These are phyloP conservation scores for Plagodis pulveraria DNA, from an alignment of 2,888 invertebrate genomes.

Conservation along the genomic window DNA sequence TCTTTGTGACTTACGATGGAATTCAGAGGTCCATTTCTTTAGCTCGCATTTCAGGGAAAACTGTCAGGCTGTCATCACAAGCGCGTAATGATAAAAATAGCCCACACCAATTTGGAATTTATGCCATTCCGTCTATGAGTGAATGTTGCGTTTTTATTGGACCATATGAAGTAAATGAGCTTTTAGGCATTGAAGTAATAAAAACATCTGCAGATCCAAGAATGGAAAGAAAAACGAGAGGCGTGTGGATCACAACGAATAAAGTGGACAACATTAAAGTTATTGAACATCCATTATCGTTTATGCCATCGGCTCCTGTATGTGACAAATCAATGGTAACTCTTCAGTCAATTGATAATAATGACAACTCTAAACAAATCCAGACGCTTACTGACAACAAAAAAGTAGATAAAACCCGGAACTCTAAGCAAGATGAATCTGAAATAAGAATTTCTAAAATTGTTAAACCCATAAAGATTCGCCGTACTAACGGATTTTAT, in stretches of 20 bases:
- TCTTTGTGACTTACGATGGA: constrained; percentile 82
- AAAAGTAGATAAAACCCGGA: constrained; percentile 1
- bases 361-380: no score
- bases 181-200: constrained; percentile 71
- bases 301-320: constrained; percentile 48
- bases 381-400: neutral
- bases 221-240: constrained; percentile 58
- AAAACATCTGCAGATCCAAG: constrained; percentile 46
- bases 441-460: constrained; percentile 22
- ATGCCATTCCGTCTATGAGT: constrained; percentile 66
- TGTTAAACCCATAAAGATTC: constrained; percentile 72
- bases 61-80: constrained; percentile 74
- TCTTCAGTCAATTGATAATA: neutral
- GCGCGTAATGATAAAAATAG: constrained; percentile 49
- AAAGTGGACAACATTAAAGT: constrained; percentile 70
- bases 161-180: constrained; percentile 70
- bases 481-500: constrained; percentile 65
- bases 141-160: constrained; percentile 72
- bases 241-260: constrained; percentile 72
- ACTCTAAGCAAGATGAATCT: constrained; percentile 10
- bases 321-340: constrained; percentile 20
- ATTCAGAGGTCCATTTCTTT: constrained; percentile 77
- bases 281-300: constrained; percentile 69
- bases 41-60: constrained; percentile 73
- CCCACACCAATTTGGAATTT: constrained; percentile 71